phyloP scores from a whole-genome alignment of 2,113 vertebrate genomes.

The Sinocyclocheilus maitianheensis region DNA sequence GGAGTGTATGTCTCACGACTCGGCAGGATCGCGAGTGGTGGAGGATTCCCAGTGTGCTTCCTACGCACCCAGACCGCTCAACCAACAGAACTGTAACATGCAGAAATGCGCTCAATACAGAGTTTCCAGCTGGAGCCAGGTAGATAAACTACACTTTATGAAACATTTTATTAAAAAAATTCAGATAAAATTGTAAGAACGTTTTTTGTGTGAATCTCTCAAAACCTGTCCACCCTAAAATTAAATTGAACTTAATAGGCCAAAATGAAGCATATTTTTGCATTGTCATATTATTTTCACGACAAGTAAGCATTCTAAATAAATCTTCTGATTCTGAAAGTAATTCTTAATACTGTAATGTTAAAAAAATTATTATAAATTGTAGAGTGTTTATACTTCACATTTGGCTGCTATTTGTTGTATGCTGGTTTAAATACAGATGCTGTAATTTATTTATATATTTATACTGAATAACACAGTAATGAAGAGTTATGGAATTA shows the following conservation, averaged over 20 bases:
- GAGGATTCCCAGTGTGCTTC: slow-evolving; percentile 78
- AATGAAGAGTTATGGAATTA: neutral
- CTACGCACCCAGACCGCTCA: slow-evolving; percentile 77
- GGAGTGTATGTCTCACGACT: slow-evolving; percentile 81
- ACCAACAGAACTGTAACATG: slow-evolving; percentile 83
- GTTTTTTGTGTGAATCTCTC: neutral
- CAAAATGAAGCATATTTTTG: neutral
- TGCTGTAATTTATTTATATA: neutral
- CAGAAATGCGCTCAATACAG: slow-evolving; percentile 81
- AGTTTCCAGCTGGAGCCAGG: slow-evolving; percentile 79
- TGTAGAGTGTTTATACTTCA: neutral
- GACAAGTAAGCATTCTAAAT: neutral
- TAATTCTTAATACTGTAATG: neutral
- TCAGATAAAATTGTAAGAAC: neutral
- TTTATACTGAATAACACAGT: neutral
- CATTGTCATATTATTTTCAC: neutral
- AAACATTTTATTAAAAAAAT: neutral
- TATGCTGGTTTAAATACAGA: neutral
- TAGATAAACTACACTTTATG: slow-evolving; percentile 58
- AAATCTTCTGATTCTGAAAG: neutral
- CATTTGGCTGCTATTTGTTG: neutral
- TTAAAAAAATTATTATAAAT: neutral
- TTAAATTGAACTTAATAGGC: too few species aligned
- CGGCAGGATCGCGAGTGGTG: slow-evolving; percentile 72
- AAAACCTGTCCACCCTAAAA: neutral